phyloP scores from a whole-genome alignment of 2,113 vertebrate genomes.

The Oryzias celebensis region DNA sequence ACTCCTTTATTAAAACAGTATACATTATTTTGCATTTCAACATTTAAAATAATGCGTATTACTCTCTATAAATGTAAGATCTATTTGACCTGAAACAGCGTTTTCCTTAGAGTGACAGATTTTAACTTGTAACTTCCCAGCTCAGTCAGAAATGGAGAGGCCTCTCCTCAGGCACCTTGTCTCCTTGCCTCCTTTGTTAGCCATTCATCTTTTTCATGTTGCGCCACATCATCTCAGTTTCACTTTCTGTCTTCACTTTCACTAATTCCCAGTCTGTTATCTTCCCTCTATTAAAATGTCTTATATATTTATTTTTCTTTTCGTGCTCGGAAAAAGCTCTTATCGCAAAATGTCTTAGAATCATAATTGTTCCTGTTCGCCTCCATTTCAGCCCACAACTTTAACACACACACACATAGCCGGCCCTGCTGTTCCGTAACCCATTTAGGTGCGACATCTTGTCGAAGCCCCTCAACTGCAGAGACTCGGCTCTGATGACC shows the following conservation, averaged over 20 bases:
- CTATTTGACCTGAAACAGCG: background rate
- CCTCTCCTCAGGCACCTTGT: constrained; percentile 30
- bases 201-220: constrained; percentile 39
- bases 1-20: too few relatives aligned
- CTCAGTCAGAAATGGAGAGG: constrained; percentile 33
- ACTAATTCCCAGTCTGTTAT: constrained; percentile 23
- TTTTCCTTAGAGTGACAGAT: constrained; percentile 15
- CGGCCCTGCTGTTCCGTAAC: constrained; percentile 37
- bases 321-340: constrained; percentile 29
- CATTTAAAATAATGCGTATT: too few relatives aligned
- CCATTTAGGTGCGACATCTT: constrained; percentile 54
- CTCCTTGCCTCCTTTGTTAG: constrained; percentile 40
- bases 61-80: background rate
- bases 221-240: constrained; percentile 33
- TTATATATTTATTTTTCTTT: constrained; percentile 45
- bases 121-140: constrained; percentile 23
- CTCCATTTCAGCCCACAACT: constrained; percentile 17
- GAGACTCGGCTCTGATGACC: constrained; percentile 47
- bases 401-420: constrained; percentile 8
- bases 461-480: constrained; percentile 43
- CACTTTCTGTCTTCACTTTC: constrained; percentile 31
- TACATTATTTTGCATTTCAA: too few relatives aligned
- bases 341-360: constrained; percentile 52
- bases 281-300: constrained; percentile 27
- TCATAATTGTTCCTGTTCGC: constrained; percentile 52